Percentiles rank a stretch among this genome's conserved stretches.
phyloP scores from a whole-genome alignment of 2,113 vertebrate species.

The Hydropotes inermis region DNA sequence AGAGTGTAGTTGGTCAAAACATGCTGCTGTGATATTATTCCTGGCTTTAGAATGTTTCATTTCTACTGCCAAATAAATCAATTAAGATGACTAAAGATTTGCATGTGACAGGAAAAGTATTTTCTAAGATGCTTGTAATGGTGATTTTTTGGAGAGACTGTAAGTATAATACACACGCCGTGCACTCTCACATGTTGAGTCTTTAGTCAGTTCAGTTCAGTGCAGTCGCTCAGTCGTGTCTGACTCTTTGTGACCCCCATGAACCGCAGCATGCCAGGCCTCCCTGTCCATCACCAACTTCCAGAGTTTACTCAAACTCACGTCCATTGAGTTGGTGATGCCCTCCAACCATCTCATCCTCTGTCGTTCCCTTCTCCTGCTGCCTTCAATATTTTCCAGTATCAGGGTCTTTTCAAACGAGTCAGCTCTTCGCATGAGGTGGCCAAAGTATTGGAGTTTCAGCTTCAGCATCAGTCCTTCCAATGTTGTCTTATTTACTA shows the following conservation, averaged over 20 bases:
- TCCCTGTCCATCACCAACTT: neutral
- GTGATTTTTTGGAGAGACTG: neutral
- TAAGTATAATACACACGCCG: neutral
- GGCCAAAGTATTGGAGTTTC: neutral
- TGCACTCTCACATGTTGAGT: neutral
- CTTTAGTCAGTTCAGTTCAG: neutral
- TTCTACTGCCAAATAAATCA: neutral
- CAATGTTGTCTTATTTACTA: neutral
- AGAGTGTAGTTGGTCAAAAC: neutral
- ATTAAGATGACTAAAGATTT: neutral
- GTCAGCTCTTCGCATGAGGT: neutral
- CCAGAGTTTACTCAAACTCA: neutral
- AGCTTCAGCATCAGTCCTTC: neutral
- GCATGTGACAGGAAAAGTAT: neutral
- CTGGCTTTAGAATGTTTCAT: neutral
- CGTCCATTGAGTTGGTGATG: neutral
- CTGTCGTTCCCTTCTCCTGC: neutral
- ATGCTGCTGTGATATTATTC: neutral
- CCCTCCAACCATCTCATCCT: neutral
- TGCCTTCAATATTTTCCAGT: neutral
- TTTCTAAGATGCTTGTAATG: neutral
- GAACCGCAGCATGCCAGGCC: fast-evolving
- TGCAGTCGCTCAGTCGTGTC: neutral
- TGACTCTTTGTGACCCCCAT: fast-evolving
- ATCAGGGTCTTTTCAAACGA: neutral